Base-by-base conservation (phyloP, 2,797 vertebrate genomes). In the Triplophysa yarkandensis region DNA sequence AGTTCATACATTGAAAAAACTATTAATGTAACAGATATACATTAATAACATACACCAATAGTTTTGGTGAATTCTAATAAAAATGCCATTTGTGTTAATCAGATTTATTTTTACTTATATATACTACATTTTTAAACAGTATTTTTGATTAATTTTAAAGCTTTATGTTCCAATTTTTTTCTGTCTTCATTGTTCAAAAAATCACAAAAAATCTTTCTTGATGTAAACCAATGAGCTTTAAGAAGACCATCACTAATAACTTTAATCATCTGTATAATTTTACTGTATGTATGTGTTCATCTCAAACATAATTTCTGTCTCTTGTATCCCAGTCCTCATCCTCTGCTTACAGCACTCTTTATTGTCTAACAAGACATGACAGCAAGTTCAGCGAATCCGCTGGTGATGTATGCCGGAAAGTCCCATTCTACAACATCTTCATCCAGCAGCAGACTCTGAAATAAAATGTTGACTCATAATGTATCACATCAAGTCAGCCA, bases 341-440 rank as follows among this genome's bases (percentile, higher is more conserved):
- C 27, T 25, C 9, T 13, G 55, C 48, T 67, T 70, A 71, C 61
- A 77, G 32, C 60, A 21, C 62, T 32, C 41, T 50, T 62, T 76
- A 52, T 17, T 44, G 60, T 68, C 36, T 74, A 81, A 83, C 57
- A 19, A 41, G 44, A 77, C 74, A 64, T 81, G 81, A 81, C 81
- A 81, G 79, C 48, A 68, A 69, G 67, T 81, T 77, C 77, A 75
- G 68, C 65, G 68, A 57, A 48, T 83, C 74, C 67, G 44, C 57
- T 67, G 50, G 44, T 71, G 79, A 64, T 50, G 67, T 52, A 55
- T 67, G 48, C 76, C 68, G 75, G 72, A 76, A 74, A 65, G 36
- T 66, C 2, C 5, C 54, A 71, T 77, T 81, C 79, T 70, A 75
- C 77, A 74, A 55, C 67, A 58, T 68, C 60, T 74, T 75, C 43